Evolutionary conservation across 1,140 invertebrate species (phyloP), one percentile per base, ranked within the genome.

Genomic region (Agrypnia vestita): DNA sequence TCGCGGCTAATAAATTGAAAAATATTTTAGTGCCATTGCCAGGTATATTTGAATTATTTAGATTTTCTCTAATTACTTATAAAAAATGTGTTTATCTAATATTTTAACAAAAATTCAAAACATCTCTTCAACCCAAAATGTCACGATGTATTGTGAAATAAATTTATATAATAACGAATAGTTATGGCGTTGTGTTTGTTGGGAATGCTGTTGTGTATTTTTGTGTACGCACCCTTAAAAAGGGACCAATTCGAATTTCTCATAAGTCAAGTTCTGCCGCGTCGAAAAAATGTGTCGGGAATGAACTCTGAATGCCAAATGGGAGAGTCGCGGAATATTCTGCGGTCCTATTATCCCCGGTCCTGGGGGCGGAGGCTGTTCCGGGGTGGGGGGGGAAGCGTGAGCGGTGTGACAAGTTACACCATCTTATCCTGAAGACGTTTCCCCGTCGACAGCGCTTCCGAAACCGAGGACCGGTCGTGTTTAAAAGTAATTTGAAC

Each of bases 291-390:
- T 83, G 82, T 83, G 82, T 83, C 56, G 82, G 56, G 75, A 78
- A 83, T 83, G 82, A 83, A 83, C 79, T 76, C 73, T 79, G 82
- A 83, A 83, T 83, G 76, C 81, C 79, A 83, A 83, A 80, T 78
- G 76, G 82, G 61, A 19, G 61, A 19, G 17, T 25, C 43, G 71
- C 74, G 73, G 77, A 80, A 80, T 82, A 82, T 82, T 82, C 78
- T 82, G 81, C 81, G 81, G 81, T 78, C 64, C 81, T 78, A 82
- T 82, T 82, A 82, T 82, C 79, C 78, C 56, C 55, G 1, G 25
- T 1, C 6, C 25, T 35, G 1, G 25, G 25, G 25, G 25, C 44
- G 76, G 69, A 56, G 73, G 35, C 13, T n/a, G 61, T 35, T 21
- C 13, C 6, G 46, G 46, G 69, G 49, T 19, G 69, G 69, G 15